A percentile compares a stretch with the other conserved stretches of the same genome.
phyloP scores from a whole-genome alignment of 2,888 invertebrate genomes.

The Mactromeris polynyma region DNA sequence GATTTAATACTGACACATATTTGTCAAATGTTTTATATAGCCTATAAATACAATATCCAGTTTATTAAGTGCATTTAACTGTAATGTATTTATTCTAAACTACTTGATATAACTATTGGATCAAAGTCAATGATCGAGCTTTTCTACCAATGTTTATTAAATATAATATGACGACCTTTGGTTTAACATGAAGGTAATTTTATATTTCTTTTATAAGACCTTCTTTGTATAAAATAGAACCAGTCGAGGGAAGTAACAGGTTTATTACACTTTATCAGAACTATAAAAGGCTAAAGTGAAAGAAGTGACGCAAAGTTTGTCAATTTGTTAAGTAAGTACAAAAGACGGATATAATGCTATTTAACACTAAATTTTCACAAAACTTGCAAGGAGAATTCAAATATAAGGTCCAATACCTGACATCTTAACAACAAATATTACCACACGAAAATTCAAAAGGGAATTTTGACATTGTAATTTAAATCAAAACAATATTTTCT shows the following conservation, averaged over 20 bases:
- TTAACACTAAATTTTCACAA: neutral
- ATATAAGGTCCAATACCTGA: neutral
- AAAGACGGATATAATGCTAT: neutral
- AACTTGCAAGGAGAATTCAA: neutral
- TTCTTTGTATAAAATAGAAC: neutral
- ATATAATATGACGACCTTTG: conserved; percentile 4
- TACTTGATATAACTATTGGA: neutral
- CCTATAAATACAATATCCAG: neutral
- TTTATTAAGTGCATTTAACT: conserved; percentile 8
- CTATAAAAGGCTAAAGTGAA: neutral
- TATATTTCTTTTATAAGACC: neutral
- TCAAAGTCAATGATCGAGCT: conserved; percentile 14
- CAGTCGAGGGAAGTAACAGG: neutral
- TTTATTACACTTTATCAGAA: neutral
- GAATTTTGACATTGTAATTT: neutral
- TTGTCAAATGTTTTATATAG: neutral
- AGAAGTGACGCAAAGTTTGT: neutral
- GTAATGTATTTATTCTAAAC: neutral
- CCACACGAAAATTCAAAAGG: neutral
- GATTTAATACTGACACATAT: neutral
- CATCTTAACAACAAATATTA: neutral
- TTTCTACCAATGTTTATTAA: conserved; percentile 10
- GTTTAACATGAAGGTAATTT: neutral
- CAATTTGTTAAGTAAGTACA: neutral
- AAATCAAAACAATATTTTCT: conserved; percentile 7